Evolutionary conservation across 37 sponge, comb jelly and placozoan species (phyloP).

Genomic region (Ephydatia muelleri): DNA sequence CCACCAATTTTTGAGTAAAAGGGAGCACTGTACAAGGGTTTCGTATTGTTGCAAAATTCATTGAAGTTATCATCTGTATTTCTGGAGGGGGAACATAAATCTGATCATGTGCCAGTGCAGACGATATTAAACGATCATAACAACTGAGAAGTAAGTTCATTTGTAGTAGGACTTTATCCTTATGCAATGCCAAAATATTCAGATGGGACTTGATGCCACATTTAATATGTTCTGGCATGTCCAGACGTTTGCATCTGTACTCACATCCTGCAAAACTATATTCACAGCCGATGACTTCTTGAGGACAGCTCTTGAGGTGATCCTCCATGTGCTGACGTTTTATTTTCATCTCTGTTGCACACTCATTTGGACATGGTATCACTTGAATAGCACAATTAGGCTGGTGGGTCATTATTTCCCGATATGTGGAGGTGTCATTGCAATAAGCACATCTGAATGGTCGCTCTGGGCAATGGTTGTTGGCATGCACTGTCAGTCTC

Average conservation of each 20-base stretch:
- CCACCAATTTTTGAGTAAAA: neutral
- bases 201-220: neutral
- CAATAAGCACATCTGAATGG: neutral
- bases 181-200: neutral
- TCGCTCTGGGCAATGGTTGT: neutral
- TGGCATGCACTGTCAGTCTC: neutral
- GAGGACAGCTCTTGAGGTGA: neutral
- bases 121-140: neutral
- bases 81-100: neutral
- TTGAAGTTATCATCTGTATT: neutral
- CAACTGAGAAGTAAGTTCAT: neutral
- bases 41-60: neutral
- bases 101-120: neutral
- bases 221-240: neutral
- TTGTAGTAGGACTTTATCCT: neutral
- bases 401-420: neutral
- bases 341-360: neutral
- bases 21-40: neutral
- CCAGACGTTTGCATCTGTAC: neutral
- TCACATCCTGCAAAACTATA: neutral
- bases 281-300: neutral
- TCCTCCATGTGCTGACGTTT: neutral
- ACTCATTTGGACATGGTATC: neutral
- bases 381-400: neutral
- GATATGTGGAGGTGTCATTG: neutral